These are phyloP conservation scores for Meiosimyza platycephala DNA, from an alignment of 2,888 invertebrate genomes.

Conservation along the genomic window DNA sequence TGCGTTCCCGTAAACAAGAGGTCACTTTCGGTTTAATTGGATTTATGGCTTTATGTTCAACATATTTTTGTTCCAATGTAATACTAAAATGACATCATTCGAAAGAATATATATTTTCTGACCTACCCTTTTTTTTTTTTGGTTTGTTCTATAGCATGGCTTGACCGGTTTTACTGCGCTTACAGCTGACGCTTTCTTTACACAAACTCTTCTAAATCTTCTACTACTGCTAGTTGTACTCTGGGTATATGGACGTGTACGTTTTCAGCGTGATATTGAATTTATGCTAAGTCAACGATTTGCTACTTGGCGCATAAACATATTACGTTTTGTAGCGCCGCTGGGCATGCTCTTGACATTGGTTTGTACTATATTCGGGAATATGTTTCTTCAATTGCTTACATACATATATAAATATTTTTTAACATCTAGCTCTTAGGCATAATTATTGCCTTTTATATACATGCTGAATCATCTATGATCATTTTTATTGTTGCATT, in stretches of 20 bases:
- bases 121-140: not conserved
- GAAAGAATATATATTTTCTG: too few species aligned
- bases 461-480: constrained; percentile 38
- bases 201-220: constrained; percentile 61
- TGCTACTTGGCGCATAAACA: constrained; percentile 62
- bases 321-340: constrained; percentile 58
- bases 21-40: constrained; percentile 47
- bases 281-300: constrained; percentile 80
- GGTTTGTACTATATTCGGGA: constrained; percentile 45
- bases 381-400: constrained; percentile 15
- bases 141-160: constrained; percentile 49
- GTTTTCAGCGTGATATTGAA: constrained; percentile 74
- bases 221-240: constrained; percentile 83
- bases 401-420: not conserved
- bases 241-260: constrained; percentile 81
- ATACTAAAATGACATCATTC: constrained; percentile 29
- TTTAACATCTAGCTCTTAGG: constrained; percentile 43
- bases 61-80: constrained; percentile 55
- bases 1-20: constrained; percentile 49
- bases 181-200: constrained; percentile 46
- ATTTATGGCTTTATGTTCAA: constrained; percentile 46
- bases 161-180: constrained; percentile 44
- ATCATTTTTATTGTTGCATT: constrained; percentile 40
- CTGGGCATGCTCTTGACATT: constrained; percentile 48
- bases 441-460: constrained; percentile 18